Evolutionary conservation across 2,797 vertebrate species (phyloP).

Genomic region (Darevskia nairensis): DNA sequence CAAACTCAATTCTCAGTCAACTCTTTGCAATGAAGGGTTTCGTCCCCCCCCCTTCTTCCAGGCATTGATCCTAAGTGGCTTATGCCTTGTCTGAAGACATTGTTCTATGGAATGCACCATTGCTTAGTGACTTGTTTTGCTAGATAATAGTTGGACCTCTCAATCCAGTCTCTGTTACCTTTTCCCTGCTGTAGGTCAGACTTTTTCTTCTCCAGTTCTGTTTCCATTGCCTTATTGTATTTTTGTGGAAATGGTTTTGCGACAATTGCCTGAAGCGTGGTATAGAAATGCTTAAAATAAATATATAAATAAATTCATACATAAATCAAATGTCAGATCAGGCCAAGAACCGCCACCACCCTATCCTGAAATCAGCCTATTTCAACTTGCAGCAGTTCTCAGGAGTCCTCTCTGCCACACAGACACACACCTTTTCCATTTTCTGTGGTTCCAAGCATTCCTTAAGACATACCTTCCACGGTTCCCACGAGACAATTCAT

Average conservation of each 20-base stretch:
- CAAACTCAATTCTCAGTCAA: constrained; percentile 40
- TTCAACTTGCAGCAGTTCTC: no score
- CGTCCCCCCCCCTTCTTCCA: constrained; percentile 29
- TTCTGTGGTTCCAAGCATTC: no score
- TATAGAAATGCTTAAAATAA: not conserved
- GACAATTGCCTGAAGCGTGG: not conserved
- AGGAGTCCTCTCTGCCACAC: no score
- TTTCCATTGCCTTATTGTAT: not conserved
- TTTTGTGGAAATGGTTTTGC: not conserved
- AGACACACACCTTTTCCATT: no score
- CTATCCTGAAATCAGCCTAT: no score
- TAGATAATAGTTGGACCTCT: not conserved
- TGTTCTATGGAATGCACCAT: constrained; percentile 35
- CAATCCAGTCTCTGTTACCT: not conserved
- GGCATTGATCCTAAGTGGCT: constrained; percentile 3
- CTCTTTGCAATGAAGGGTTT: constrained; percentile 42
- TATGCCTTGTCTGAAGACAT: constrained; percentile 44
- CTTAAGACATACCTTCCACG: no score
- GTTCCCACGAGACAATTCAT: no score
- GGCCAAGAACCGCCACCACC: no score
- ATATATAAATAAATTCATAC: not conserved
- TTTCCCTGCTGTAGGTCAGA: not conserved
- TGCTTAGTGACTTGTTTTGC: constrained; percentile 1
- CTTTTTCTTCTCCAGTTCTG: no score
- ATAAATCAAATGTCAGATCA: no score